Conservation (phyloP, 1,140 invertebrate genomes). For the Drosophila ambigua region DNA sequence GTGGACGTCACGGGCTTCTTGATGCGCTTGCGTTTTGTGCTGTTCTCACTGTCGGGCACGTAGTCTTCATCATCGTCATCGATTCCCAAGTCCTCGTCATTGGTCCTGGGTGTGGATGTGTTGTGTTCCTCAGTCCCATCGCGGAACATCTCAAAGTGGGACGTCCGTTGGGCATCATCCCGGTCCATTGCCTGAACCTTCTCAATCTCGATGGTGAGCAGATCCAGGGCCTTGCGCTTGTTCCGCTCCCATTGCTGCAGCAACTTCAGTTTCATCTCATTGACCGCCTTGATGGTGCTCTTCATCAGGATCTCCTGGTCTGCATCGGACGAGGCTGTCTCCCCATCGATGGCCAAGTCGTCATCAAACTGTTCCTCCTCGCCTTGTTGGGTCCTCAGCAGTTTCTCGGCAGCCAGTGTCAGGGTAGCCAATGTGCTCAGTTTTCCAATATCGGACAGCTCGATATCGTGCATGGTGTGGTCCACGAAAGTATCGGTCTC, state of each 20-base stretch:
- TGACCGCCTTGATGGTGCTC: constrained; percentile 44
- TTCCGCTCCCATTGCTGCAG: constrained; percentile 57
- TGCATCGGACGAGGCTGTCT: constrained; percentile 7
- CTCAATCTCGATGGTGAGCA: constrained; percentile 61
- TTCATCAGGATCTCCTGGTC: constrained; percentile 21
- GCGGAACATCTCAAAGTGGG: constrained; percentile 38
- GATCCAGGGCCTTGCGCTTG: constrained; percentile 60
- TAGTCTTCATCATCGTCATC: constrained; percentile 64
- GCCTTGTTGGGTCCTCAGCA: constrained; percentile 15
- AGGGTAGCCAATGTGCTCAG: constrained; percentile 52
- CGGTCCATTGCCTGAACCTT: constrained; percentile 58
- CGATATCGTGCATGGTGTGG: constrained; percentile 53
- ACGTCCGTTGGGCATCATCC: constrained; percentile 4
- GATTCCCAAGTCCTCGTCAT: constrained; percentile 35
- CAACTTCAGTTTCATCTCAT: constrained; percentile 47
- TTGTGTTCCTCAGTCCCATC: constrained; percentile 54
- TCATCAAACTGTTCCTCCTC: neutral
- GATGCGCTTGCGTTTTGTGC: constrained; percentile 35
- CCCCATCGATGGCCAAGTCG: constrained; percentile 24
- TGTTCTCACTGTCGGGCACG: constrained; percentile 33
- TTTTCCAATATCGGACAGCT: constrained; percentile 38
- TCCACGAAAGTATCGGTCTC: constrained; percentile 58
- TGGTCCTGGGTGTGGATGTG: constrained; percentile 60
- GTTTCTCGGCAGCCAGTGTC: constrained; percentile 50
- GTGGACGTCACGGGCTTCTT: constrained; percentile 47